Evolutionary conservation across 2,888 invertebrate genomes (phyloP), one percentile per base, ranked within the genome.

Genomic region (Pogonocherus hispidulus): DNA sequence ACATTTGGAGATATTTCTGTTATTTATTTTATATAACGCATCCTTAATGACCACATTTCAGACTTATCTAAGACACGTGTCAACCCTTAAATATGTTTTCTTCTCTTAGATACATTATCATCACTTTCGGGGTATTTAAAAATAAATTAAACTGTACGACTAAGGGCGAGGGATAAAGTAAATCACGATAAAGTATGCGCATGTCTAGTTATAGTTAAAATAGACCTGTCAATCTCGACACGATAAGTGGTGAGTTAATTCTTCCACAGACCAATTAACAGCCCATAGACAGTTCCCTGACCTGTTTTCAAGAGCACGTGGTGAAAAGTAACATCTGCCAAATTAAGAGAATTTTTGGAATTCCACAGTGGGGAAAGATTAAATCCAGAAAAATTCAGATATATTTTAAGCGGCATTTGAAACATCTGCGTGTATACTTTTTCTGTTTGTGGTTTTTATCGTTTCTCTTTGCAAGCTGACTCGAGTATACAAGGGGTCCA

Each of bases 141-240:
- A 46, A 20, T 11, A 47, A 23, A 41, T 47, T 55, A 47, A 55
- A 35, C 16, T 19, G 16, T 6, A 19, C 23, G 23, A 49, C 20
- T 20, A 41, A 18, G 52, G 66, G 19, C 2, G 44, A 52, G 52
- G 32, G 44, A 23, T 66, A 52, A 14, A 27, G 47, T 59, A 44
- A 66, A 66, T 46, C 19, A 16, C 46, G 35, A 32, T 59, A 11
- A 52, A 27, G 51, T 52, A 59, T 16, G 18, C 32, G 16, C 14
- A 49, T 0, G 41, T 46, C 46, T 20, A 27, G 47, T 47, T 51
- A 44, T 56, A 63, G 41, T 41, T 41, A 55, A 62, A 67, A 67
- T 67, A 67, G 59, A 67, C 27, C 55, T 67, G 67, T 67, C 67
- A 67, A 44, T 41, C 52, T 27, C 14, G 52, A 59, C 37, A 41